Evolutionary conservation across 1,140 invertebrate genomes (phyloP), one percentile per base, ranked within the genome.

Genomic region (Aradophagus sp.): DNA sequence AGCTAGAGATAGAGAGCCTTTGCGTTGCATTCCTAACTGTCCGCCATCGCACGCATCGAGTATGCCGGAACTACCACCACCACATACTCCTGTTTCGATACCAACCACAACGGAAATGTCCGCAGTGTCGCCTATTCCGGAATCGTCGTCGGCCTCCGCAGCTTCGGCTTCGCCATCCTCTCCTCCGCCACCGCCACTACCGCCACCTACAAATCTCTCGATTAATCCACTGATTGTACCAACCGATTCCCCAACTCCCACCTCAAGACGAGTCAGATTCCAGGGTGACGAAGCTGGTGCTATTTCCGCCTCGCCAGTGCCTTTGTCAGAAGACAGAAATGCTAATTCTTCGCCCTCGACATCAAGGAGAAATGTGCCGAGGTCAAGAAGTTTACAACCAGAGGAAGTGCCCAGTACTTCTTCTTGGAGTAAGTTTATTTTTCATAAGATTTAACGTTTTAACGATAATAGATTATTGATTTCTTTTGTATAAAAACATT

Each of bases 31-130:
- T 32, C 83, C 78, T 14, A 84, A 71, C 35, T 77, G 72, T 34
- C 74, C 78, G 17, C 83, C 87, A 4, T 81, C 78, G 4, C 88
- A 89, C 58, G 87, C 88, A n/a, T 87, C 88, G n/a, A 90, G 89
- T 8, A 89, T 91, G 89, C 90, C 90, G 12, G 90, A 92, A 80
- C 75, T 91, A 16, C 87, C 87, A 0, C 52, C 77, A 19, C 78
- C 82, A 5, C 53, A 72, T 47, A 73, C 71, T 50, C 69, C 50
- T 12, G 26, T 77, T 6, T 80, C 82, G 1, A 61, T 77, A 6
- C 77, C 77, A 5, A 76, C 83, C 8, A 72, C 76, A 1, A 72
- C 76, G 14, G 73, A 80, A 38, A 77, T 52, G 38, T 71, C 70
- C 5, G 86, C 87, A 36, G 86, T 86, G 19, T 86, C 87, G 12